A percentile compares a stretch with the other conserved stretches of the same genome.
Conservation (phyloP, 2,797 vertebrate species). For the Hydrophis major region DNA sequence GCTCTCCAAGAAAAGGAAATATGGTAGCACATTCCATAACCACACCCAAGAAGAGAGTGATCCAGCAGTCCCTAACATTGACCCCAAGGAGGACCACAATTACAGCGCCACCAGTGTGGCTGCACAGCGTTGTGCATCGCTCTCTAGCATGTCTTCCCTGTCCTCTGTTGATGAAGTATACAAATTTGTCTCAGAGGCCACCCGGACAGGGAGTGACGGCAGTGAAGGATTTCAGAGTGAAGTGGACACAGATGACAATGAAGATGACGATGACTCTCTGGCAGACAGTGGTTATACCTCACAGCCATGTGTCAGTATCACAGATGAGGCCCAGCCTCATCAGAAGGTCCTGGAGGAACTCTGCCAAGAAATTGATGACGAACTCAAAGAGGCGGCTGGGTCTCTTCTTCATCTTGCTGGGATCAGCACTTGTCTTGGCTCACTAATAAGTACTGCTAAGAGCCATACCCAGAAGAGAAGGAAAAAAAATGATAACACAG, state of each 20-base stretch:
- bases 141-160: conserved; percentile 82
- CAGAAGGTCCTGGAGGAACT: conserved; percentile 79
- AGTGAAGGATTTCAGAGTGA: conserved; percentile 97
- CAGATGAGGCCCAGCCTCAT: conserved; percentile 72
- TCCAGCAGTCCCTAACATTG: conserved; percentile 81
- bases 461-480: conserved; percentile 86
- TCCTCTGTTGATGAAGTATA: conserved; percentile 90
- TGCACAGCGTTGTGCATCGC: conserved; percentile 86
- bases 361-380: conserved; percentile 91
- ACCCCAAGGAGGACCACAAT: conserved; percentile 96
- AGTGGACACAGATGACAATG: conserved; percentile 84
- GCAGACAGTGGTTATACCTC: conserved; percentile 75
- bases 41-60: conserved; percentile 73
- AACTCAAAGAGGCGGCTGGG: conserved; percentile 95
- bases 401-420: conserved; percentile 97
- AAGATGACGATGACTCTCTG: conserved; percentile 75
- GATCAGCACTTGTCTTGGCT: conserved; percentile 87
- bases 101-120: conserved; percentile 84
- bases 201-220: conserved; percentile 78
- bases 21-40: conserved; percentile 63
- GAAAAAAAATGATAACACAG: conserved; percentile 84
- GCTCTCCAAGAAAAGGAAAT: conserved; percentile 74
- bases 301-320: conserved; percentile 65
- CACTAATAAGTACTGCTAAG: conserved; percentile 91
- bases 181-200: conserved; percentile 81